Evolutionary conservation across 2,113 vertebrate genomes (phyloP).

Genomic region (Periophthalmus modestus): DNA sequence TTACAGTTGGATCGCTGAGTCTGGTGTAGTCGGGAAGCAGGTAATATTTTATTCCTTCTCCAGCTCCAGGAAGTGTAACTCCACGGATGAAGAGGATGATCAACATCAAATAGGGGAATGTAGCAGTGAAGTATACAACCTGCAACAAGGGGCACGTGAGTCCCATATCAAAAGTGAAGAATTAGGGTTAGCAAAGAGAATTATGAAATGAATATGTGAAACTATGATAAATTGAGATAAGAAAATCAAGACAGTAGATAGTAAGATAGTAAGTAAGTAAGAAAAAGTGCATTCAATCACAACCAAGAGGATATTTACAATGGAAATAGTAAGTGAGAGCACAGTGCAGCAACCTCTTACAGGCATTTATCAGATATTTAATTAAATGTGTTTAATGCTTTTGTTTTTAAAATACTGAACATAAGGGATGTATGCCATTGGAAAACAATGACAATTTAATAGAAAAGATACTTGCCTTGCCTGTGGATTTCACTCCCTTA

Average conservation of each 20-base stretch:
- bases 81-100: constrained; percentile 77
- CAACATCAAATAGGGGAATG: constrained; percentile 77
- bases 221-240: too few species aligned
- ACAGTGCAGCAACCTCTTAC: too few species aligned
- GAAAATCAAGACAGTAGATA: too few species aligned
- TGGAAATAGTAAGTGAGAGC: not conserved
- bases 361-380: too few species aligned
- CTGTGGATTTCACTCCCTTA: constrained; percentile 82
- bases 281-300: not conserved
- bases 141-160: constrained; percentile 29
- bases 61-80: constrained; percentile 75
- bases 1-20: constrained; percentile 55
- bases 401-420: not conserved
- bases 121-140: constrained; percentile 81
- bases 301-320: too few species aligned
- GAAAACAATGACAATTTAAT: not conserved
- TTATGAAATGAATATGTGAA: not conserved
- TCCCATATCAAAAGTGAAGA: not conserved
- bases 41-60: constrained; percentile 68
- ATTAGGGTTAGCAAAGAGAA: not conserved
- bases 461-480: constrained; percentile 71
- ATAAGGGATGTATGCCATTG: not conserved
- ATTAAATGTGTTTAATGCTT: too few species aligned
- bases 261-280: too few species aligned
- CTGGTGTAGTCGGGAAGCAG: constrained; percentile 62